Percentiles rank a stretch among this genome's conserved stretches.
These are phyloP conservation scores for Lepus europaeus DNA, from an alignment of 2,113 vertebrate species.

Conservation along the genomic window DNA sequence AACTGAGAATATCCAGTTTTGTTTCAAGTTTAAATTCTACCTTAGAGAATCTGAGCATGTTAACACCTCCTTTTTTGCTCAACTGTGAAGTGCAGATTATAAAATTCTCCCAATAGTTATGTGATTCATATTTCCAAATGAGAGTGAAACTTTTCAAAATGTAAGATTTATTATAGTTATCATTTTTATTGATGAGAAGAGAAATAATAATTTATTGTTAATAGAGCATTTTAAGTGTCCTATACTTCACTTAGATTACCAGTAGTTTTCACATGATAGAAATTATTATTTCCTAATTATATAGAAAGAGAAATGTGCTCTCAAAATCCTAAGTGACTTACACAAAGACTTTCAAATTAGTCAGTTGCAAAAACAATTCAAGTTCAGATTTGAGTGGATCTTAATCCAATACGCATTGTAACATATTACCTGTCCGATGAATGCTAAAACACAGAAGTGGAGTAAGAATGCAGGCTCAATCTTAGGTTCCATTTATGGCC, in stretches of 20 bases:
- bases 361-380: not conserved
- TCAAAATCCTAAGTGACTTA: not conserved
- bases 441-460: not conserved
- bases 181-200: constrained; percentile 7
- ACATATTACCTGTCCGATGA: not conserved
- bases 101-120: not conserved
- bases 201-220: constrained; percentile 26
- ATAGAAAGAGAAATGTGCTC: not conserved
- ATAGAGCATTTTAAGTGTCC: not conserved
- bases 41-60: not conserved
- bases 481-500: not conserved
- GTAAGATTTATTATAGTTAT: not conserved
- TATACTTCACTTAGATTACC: constrained; percentile 37
- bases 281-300: constrained; percentile 33
- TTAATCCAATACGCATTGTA: not conserved
- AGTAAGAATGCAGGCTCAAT: not conserved
- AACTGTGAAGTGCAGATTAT: not conserved
- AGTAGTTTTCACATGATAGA: not conserved
- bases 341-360: not conserved
- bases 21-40: constrained; percentile 28
- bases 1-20: constrained; percentile 23
- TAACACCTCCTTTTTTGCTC: not conserved
- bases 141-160: constrained; percentile 1
- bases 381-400: not conserved
- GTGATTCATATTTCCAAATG: constrained; percentile 45